Evolutionary conservation across 30 jellyfish, hydroid and myxozoan genomes (phyloP).

Genomic region (Nemopilema nomurai): DNA sequence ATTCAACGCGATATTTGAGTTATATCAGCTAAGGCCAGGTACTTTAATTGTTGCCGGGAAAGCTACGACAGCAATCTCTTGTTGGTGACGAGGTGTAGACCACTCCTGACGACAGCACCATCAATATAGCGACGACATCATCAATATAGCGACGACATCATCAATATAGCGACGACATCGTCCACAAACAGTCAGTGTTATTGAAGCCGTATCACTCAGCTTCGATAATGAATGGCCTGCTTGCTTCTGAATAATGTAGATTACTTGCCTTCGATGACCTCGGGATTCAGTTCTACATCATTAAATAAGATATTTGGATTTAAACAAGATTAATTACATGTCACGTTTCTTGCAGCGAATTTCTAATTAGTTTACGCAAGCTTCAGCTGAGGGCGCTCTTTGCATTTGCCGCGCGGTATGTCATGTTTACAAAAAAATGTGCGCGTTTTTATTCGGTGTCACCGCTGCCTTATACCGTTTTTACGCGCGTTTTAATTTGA

Average conservation of each 20-base stretch:
- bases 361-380: not conserved
- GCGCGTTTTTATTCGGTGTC: too few species aligned
- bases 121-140: not conserved
- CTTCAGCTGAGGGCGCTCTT: not conserved
- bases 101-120: too few species aligned
- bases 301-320: too few species aligned
- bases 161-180: not conserved
- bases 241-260: too few species aligned
- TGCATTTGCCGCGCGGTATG: not conserved
- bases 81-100: too few species aligned
- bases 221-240: not conserved
- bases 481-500: too few species aligned
- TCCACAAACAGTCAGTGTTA: not conserved
- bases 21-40: not conserved
- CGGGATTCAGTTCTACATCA: not conserved
- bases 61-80: too few species aligned
- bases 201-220: not conserved
- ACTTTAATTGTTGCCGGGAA: too few species aligned
- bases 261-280: not conserved
- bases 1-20: not conserved
- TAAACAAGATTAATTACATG: not conserved
- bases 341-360: not conserved
- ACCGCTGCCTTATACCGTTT: not conserved
- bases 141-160: not conserved
- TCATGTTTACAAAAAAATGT: not conserved